These are phyloP conservation scores for Octodon degus DNA, from an alignment of 2,113 vertebrate species.

Conservation along the genomic window DNA sequence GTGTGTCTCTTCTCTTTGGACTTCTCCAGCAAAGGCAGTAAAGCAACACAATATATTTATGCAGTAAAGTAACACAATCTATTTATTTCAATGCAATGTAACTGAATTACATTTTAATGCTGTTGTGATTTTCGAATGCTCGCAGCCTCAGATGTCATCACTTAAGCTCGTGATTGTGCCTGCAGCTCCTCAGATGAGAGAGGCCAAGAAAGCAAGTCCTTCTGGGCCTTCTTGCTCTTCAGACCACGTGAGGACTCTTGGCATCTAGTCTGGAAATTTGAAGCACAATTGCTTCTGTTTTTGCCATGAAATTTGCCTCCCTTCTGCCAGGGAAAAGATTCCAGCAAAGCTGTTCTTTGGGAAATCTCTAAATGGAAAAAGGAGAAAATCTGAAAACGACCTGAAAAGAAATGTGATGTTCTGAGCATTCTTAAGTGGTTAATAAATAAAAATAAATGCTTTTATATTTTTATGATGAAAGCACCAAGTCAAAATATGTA, in stretches of 20 bases:
- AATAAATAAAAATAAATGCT: conserved; percentile 1
- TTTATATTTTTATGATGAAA: conserved; percentile 36
- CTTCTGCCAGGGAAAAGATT: conserved; percentile 50
- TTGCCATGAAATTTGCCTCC: conserved; percentile 25
- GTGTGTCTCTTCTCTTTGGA: neutral
- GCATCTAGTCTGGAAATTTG: conserved; percentile 8
- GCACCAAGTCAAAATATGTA: conserved; percentile 28
- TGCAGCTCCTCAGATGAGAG: neutral
- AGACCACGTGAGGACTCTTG: neutral
- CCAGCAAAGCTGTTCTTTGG: conserved; percentile 52
- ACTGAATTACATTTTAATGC: neutral
- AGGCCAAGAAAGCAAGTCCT: neutral
- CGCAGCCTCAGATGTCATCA: neutral
- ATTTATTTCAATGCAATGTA: neutral
- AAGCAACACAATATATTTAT: neutral
- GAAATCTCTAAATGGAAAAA: neutral
- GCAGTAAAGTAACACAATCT: neutral
- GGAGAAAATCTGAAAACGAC: neutral
- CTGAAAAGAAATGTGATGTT: neutral
- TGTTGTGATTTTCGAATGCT: neutral
- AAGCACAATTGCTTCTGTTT: neutral
- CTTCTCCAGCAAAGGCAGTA: neutral
- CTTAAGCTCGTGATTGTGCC: neutral
- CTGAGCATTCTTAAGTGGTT: conserved; percentile 25
- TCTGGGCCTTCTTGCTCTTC: conserved; percentile 17